phyloP scores from a whole-genome alignment of 2,888 invertebrate genomes.

The Lycocerus yunnanus region DNA sequence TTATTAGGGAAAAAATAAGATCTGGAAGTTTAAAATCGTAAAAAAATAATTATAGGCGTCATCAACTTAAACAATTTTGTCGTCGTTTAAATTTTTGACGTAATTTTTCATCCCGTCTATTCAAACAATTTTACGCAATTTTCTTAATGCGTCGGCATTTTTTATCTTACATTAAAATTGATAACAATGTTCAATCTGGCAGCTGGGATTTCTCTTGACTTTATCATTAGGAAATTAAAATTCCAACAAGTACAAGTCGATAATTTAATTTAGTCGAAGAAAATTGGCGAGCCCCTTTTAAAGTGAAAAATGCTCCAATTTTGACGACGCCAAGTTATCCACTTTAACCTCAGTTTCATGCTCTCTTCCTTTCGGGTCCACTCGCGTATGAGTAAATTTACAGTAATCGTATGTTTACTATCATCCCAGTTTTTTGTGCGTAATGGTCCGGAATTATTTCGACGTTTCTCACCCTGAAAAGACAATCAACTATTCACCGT shows the following conservation, averaged over 20 bases:
- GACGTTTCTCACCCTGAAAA: conserved; percentile 2
- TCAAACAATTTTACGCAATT: conserved; percentile 3
- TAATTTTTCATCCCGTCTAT: neutral
- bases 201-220: conserved; percentile 3
- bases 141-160: conserved; percentile 3
- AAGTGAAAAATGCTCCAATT: neutral
- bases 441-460: conserved; percentile 12
- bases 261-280: conserved; percentile 4
- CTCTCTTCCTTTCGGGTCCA: neutral
- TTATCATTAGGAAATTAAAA: conserved; percentile 10
- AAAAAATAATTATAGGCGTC: neutral
- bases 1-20: neutral
- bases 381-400: neutral
- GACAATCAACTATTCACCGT: conserved; percentile 26
- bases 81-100: neutral
- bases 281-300: neutral
- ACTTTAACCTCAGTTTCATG: conserved; percentile 1
- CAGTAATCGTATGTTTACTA: conserved; percentile 2
- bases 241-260: conserved; percentile 2
- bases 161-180: conserved; percentile 4
- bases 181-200: conserved; percentile 6
- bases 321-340: neutral
- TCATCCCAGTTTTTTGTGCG: neutral
- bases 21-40: neutral
- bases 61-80: neutral